These are phyloP conservation scores for Rhodophaea formosa DNA, from an alignment of 2,888 invertebrate species.

Conservation along the genomic window DNA sequence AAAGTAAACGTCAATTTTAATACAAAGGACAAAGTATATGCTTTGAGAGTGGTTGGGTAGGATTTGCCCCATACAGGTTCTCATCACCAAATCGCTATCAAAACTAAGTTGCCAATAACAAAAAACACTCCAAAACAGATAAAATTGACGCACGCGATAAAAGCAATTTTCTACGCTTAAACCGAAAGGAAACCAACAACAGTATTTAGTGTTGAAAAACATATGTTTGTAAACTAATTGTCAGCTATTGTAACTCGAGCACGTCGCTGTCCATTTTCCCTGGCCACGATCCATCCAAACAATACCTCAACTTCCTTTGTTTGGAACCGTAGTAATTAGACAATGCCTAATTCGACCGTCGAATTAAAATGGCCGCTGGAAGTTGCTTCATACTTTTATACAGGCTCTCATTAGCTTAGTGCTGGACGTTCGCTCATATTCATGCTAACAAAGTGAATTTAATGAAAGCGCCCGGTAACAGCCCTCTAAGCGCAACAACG, in stretches of 20 bases:
- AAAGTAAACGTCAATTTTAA: too few species aligned
- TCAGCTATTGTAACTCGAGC: background rate
- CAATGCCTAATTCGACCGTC: slow-evolving; percentile 1
- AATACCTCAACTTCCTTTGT: slow-evolving; percentile 7
- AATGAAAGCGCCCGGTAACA: slow-evolving; percentile 62
- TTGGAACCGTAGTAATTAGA: slow-evolving; percentile 9
- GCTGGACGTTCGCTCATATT: slow-evolving; percentile 31
- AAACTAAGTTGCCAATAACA: too few species aligned
- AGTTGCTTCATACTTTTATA: background rate
- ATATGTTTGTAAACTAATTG: background rate
- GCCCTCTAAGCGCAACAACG: slow-evolving; percentile 57
- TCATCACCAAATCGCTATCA: too few species aligned
- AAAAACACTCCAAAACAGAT: too few species aligned
- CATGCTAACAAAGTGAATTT: slow-evolving; percentile 51
- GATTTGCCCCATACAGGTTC: too few species aligned
- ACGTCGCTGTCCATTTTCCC: background rate
- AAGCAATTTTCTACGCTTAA: too few species aligned
- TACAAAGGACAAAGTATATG: too few species aligned
- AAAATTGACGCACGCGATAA: too few species aligned
- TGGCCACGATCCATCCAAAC: background rate
- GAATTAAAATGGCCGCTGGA: background rate
- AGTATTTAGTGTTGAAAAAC: background rate
- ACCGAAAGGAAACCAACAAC: too few species aligned
- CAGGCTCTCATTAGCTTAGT: slow-evolving; percentile 21
- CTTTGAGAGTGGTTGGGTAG: too few species aligned